A percentile compares a stretch with the other conserved stretches of the same genome.
These are phyloP conservation scores for Sipha flava DNA, from an alignment of 1,140 invertebrate species.

Conservation along the genomic window DNA sequence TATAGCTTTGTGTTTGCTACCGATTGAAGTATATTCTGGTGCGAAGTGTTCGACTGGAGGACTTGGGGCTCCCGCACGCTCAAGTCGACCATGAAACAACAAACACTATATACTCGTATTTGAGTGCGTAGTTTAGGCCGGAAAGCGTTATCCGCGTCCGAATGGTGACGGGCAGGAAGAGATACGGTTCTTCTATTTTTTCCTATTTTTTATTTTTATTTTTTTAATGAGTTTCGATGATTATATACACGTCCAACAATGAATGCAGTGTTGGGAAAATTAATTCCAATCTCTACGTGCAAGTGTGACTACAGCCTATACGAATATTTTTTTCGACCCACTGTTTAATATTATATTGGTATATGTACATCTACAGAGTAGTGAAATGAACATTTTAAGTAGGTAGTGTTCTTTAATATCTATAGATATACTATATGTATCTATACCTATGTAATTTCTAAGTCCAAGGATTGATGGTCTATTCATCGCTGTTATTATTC, in stretches of 20 bases:
- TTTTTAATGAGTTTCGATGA: neutral
- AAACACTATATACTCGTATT: no score
- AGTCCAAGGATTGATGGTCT: no score
- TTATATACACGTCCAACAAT: neutral
- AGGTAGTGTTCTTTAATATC: no score
- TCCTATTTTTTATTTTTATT: neutral
- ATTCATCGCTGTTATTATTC: no score
- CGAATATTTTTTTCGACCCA: neutral
- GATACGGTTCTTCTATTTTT: neutral
- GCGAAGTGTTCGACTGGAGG: no score
- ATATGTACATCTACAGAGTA: neutral
- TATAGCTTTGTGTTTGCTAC: no score
- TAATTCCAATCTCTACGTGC: neutral
- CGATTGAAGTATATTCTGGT: neutral
- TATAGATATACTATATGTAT: no score
- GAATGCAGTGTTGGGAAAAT: neutral
- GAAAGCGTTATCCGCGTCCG: neutral
- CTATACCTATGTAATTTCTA: no score
- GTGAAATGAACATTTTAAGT: neutral
- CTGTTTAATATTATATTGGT: neutral
- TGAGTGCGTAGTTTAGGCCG: neutral
- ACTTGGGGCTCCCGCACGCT: neutral
- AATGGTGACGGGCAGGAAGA: neutral
- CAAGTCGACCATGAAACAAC: neutral
- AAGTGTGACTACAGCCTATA: neutral